Percentiles rank a stretch among this genome's conserved stretches.
These are phyloP conservation scores for Fundulus diaphanus DNA, from an alignment of 2,797 vertebrate species.

Conservation along the genomic window DNA sequence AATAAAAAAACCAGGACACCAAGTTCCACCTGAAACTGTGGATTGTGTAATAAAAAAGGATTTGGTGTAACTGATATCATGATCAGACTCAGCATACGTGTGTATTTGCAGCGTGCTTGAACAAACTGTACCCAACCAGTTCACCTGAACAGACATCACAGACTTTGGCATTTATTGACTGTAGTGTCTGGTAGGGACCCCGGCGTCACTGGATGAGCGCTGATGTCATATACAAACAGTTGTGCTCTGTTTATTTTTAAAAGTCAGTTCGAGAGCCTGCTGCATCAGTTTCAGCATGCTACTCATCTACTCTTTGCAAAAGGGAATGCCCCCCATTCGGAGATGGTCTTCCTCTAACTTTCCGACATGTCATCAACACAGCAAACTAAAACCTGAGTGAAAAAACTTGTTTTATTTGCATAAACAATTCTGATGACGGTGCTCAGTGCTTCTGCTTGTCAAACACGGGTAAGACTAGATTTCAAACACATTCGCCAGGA, in stretches of 20 bases:
- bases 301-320: background rate
- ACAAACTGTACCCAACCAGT: constrained; percentile 41
- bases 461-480: background rate
- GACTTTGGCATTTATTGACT: constrained; percentile 54
- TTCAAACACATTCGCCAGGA: background rate
- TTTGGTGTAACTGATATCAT: constrained; percentile 8
- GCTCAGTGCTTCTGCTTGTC: background rate
- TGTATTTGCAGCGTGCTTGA: constrained; percentile 34
- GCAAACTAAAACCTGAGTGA: background rate
- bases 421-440: too few species aligned
- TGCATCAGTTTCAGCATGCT: constrained; percentile 5
- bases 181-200: constrained; percentile 15
- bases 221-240: constrained; percentile 5
- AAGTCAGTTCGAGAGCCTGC: background rate
- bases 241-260: constrained; percentile 8
- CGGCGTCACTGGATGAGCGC: constrained; percentile 9
- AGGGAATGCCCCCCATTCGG: background rate
- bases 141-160: constrained; percentile 34
- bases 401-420: too few species aligned
- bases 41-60: constrained; percentile 17
- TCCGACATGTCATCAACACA: background rate
- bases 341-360: background rate
- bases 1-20: background rate
- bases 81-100: constrained; percentile 1
- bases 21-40: background rate